A percentile compares a stretch with the other conserved stretches of the same genome.
Evolutionary conservation across 2,888 invertebrate species (phyloP).

Genomic region (Kuschelorhynchus macadamiae): DNA sequence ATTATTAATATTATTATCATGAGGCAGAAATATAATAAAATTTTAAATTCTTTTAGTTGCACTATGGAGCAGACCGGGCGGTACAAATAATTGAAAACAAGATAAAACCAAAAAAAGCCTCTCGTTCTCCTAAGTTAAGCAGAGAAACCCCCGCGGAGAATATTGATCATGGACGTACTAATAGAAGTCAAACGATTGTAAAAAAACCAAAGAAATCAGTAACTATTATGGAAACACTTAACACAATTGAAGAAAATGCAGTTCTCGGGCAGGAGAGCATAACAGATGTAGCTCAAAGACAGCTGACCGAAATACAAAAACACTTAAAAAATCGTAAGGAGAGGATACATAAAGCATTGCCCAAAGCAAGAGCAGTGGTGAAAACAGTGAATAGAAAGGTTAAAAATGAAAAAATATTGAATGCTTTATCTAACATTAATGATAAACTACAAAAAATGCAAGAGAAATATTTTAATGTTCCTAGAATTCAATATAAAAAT

Average conservation of each 20-base stretch:
- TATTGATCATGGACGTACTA: too few relatives aligned
- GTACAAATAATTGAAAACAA: conserved; percentile 35
- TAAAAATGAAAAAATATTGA: conserved; percentile 26
- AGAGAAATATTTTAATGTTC: conserved; percentile 30
- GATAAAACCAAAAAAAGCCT: conserved; percentile 34
- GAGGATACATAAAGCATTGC: not conserved
- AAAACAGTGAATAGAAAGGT: not conserved
- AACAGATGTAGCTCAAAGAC: not conserved
- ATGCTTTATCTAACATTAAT: conserved; percentile 26
- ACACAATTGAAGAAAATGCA: conserved; percentile 8
- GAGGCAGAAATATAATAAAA: not conserved
- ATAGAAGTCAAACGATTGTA: too few relatives aligned
- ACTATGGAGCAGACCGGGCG: conserved; percentile 38
- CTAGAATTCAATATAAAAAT: conserved; percentile 30
- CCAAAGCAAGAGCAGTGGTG: not conserved
- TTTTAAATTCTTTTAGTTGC: conserved; percentile 13
- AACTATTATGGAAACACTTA: conserved; percentile 6
- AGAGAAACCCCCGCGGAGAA: conserved; percentile 21
- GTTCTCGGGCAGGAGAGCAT: not conserved
- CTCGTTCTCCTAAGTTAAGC: conserved; percentile 6
- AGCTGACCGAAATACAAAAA: conserved; percentile 8
- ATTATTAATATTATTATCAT: too few relatives aligned
- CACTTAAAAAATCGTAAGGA: conserved; percentile 3
- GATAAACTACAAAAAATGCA: conserved; percentile 37
- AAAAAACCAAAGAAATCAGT: conserved; percentile 1